A percentile compares a stretch with the other conserved stretches of the same genome.
Conservation (phyloP, 2,888 invertebrate genomes). For the Scaptomyza polygonia region DNA sequence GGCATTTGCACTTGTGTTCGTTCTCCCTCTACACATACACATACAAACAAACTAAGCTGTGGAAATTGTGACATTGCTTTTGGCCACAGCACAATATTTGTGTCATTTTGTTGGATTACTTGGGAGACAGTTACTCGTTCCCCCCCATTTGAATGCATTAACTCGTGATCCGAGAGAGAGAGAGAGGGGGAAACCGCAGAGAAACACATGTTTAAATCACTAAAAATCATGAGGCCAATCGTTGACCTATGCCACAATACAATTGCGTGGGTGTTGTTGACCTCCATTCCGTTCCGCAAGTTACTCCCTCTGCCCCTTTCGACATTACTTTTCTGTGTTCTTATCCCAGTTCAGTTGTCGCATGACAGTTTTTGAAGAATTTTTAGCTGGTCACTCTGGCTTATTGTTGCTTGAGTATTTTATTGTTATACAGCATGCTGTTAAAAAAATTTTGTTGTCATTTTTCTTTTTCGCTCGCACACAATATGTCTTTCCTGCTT, state of each 20-base stretch:
- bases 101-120: constrained; percentile 43
- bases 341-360: constrained; percentile 47
- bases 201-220: constrained; percentile 64
- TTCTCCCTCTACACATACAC: background rate
- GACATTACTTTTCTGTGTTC: constrained; percentile 39
- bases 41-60: background rate
- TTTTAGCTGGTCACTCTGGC: constrained; percentile 48
- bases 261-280: constrained; percentile 43
- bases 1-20: constrained; percentile 38
- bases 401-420: constrained; percentile 43
- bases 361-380: constrained; percentile 41
- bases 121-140: constrained; percentile 9
- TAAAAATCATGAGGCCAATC: constrained; percentile 63
- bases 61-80: constrained; percentile 36
- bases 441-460: constrained; percentile 79
- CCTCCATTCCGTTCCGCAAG: background rate
- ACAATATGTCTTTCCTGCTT: constrained; percentile 6
- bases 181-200: constrained; percentile 10
- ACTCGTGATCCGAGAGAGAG: constrained; percentile 24
- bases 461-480: constrained; percentile 13
- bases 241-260: constrained; percentile 66
- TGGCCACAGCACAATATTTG: constrained; percentile 52
- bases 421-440: constrained; percentile 75
- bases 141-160: constrained; percentile 57
- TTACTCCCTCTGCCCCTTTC: constrained; percentile 1